Evolutionary conservation across 1,140 invertebrate species (phyloP), one percentile per base, ranked within the genome.

Genomic region (Aphidius gifuensis): DNA sequence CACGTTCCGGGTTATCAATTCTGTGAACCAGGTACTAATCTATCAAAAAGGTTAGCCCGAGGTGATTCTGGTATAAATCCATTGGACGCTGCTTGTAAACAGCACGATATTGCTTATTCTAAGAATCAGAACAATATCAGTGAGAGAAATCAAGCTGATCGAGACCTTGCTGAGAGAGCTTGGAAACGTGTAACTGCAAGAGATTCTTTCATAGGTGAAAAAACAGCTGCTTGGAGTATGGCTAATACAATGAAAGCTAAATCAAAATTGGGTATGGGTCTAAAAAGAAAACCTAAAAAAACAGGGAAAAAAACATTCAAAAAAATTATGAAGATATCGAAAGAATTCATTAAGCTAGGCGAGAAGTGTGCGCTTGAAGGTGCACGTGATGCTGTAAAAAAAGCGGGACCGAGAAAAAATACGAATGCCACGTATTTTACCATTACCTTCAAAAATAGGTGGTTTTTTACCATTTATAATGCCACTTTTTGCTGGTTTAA

Each of bases 321-420:
- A 5, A 23, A 54, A 6, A 54, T 54, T 54, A 11, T 54, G 1
- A 5, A 40, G 23, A 39, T 39, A 38, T 32, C 38, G 5, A 54
- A 54, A 40, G 23, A 9, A 4, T 39, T 39, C 0, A 54, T 54
- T 32, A 32, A 9, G 0, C 38, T 38, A 38, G 51, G 51, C 8
- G 1, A 32, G 1, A 54, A 54, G 38, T 38, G 38, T 39, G 60
- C 60, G 5, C 21, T 61, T 69, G 60, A 68, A 68, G 56, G 56
- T 62, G 53, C 74, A 65, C 61, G 71, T 60, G 55, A 49, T 53
- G 5, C 55, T 56, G 53, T 72, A 57, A 58, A 60, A 55, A 59
- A 48, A 56, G 49, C 46, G n/a, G 64, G 58, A 46, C 4, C 39
- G 2, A 23, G 46, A 58, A 16, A 47, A 46, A 58, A 53, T 56